Conservation (phyloP, 2,797 vertebrate genomes). For the Squalus acanthias region DNA sequence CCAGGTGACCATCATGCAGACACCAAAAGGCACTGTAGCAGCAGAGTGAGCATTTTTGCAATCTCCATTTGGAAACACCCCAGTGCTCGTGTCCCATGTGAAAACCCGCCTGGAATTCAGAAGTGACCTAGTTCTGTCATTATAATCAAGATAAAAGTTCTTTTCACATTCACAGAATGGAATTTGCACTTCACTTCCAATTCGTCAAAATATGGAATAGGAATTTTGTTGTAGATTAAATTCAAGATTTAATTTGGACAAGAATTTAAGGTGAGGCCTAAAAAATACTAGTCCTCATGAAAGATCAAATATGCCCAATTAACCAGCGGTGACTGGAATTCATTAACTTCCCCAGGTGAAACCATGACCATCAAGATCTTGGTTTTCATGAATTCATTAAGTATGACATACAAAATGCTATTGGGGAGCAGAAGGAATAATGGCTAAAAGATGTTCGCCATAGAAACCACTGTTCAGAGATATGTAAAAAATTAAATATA, state of each 20-base stretch:
- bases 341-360: neutral
- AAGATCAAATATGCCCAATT: neutral
- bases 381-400: neutral
- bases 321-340: neutral
- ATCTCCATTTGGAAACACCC: neutral
- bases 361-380: neutral
- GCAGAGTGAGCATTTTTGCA: neutral
- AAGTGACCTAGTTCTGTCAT: neutral
- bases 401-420: neutral
- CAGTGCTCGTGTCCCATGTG: neutral
- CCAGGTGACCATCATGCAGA: neutral
- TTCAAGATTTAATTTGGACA: neutral
- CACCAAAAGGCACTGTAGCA: neutral
- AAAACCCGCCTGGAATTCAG: neutral
- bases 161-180: neutral
- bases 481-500: neutral
- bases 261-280: neutral
- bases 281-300: neutral
- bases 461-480: neutral
- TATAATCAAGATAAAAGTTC: neutral
- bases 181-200: neutral
- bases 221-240: neutral
- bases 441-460: neutral
- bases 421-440: neutral
- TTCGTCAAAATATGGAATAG: neutral